Percentiles rank a stretch among this genome's conserved stretches.
Conservation (phyloP, 2,888 invertebrate genomes). For the Agrotis ipsilon region DNA sequence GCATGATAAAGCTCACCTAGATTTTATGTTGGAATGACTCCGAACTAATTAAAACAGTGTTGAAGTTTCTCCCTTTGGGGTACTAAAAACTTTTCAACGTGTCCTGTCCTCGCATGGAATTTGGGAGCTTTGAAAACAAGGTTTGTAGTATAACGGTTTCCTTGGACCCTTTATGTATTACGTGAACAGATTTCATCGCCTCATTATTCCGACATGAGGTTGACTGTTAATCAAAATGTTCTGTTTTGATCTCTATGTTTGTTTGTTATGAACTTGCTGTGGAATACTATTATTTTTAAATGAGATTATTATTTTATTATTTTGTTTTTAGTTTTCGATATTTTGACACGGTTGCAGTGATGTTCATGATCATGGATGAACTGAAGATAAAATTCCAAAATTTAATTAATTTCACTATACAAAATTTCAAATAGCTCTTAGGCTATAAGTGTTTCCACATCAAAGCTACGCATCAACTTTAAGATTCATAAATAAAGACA, state of each 20-base stretch:
- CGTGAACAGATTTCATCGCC: slow-evolving; percentile 48
- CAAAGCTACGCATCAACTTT: slow-evolving; percentile 4
- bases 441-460: too few relatives aligned
- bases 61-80: slow-evolving; percentile 74
- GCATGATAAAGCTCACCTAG: slow-evolving; percentile 58
- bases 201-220: slow-evolving; percentile 37
- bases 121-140: slow-evolving; percentile 52
- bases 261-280: too few relatives aligned
- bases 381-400: too few relatives aligned
- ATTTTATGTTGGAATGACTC: slow-evolving; percentile 73
- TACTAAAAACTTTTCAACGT: slow-evolving; percentile 76
- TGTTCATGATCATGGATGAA: too few relatives aligned
- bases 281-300: too few relatives aligned
- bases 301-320: too few relatives aligned
- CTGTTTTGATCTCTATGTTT: slow-evolving; percentile 1
- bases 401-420: too few relatives aligned
- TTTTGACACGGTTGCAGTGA: too few relatives aligned
- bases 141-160: slow-evolving; percentile 22
- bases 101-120: slow-evolving; percentile 61
- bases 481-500: slow-evolving; percentile 45
- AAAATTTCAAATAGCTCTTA: too few relatives aligned
- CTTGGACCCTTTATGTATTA: slow-evolving; percentile 60
- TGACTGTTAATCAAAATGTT: slow-evolving; percentile 34
- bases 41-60: slow-evolving; percentile 80
- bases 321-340: too few relatives aligned